Base-by-base conservation (phyloP, 2,113 vertebrate species). In the Vimba vimba region DNA sequence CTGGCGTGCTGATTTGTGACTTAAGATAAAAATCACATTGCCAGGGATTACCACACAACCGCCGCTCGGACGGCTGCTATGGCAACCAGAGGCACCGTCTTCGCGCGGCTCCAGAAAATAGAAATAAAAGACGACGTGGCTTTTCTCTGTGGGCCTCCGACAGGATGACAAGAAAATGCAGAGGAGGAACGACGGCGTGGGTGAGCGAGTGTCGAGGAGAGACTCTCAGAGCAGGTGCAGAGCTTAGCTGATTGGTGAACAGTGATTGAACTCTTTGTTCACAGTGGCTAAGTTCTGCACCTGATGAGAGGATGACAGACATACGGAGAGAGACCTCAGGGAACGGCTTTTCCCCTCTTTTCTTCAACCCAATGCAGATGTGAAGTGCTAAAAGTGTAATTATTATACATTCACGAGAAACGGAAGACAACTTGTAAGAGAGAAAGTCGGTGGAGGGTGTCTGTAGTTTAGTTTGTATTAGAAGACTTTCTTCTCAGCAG, bases 221-320 rank as follows among this genome's bases (percentile, higher is more conserved):
- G 94, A 94, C 95, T 98, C 97, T 98, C 96, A 96, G 93, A 86
- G 55, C 87, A 98, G 97, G 97, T 97, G 95, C 97, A 99, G 98
- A 98, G 98, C 98, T 99, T 99, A 99, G 97, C 98, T 99, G 97
- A 99, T 97, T 98, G 97, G 98, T 99, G 98, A 99, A 98, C 98
- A 99, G 98, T 99, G 97, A 98, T 96, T 98, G 95, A 96, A 96
- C 96, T 96, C 97, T 97, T 98, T 99, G 98, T 99, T 99, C 98
- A 99, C 98, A 99, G 98, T 99, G 98, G 98, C 98, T 99, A 99
- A 99, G 98, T 99, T 99, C 98, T 99, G 97, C 97, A 97, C 96
- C 97, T 99, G 96, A 97, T 95, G 96, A 97, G 97, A 97, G 96
- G 95, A 88, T 93, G 91, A 93, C 91, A 77, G 91, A 93, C 91